Percentiles rank a stretch among this genome's conserved stretches.
Evolutionary conservation across 2,888 invertebrate species (phyloP).

Genomic region (Nysson spinosus): DNA sequence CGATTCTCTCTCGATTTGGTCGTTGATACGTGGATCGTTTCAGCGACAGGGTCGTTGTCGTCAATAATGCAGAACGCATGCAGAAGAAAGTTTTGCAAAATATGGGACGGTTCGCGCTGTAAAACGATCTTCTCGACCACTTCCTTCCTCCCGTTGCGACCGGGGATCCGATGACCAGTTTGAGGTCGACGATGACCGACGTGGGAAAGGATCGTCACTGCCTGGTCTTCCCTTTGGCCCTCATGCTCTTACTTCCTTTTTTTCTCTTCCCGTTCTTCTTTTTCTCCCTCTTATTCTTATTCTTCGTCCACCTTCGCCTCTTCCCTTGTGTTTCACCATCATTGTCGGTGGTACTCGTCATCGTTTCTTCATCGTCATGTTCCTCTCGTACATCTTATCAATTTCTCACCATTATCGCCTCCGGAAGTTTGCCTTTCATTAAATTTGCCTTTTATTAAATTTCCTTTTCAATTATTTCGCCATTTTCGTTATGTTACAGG

Average conservation of each 20-base stretch:
- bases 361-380: slow-evolving; percentile 25
- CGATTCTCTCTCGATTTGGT: slow-evolving; percentile 10
- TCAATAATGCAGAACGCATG: slow-evolving; percentile 24
- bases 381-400: slow-evolving; percentile 44
- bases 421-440: slow-evolving; percentile 24
- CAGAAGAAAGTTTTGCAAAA: slow-evolving; percentile 66
- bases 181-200: slow-evolving; percentile 76
- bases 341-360: slow-evolving; percentile 9
- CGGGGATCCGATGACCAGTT: slow-evolving; percentile 75
- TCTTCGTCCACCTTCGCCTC: slow-evolving; percentile 13
- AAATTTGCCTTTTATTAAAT: no score
- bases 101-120: slow-evolving; percentile 66
- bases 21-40: neutral
- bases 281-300: slow-evolving; percentile 7
- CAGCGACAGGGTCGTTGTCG: slow-evolving; percentile 28
- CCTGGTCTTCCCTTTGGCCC: slow-evolving; percentile 53
- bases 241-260: slow-evolving; percentile 18
- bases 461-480: no score
- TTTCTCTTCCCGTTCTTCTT: slow-evolving; percentile 14
- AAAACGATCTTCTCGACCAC: slow-evolving; percentile 76
- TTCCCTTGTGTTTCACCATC: slow-evolving; percentile 21
- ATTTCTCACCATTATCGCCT: slow-evolving; percentile 46
- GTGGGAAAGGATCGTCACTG: slow-evolving; percentile 76
- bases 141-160: slow-evolving; percentile 72
- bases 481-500: no score